phyloP scores from a whole-genome alignment of 2,113 vertebrate genomes.

The Bos javanicus region DNA sequence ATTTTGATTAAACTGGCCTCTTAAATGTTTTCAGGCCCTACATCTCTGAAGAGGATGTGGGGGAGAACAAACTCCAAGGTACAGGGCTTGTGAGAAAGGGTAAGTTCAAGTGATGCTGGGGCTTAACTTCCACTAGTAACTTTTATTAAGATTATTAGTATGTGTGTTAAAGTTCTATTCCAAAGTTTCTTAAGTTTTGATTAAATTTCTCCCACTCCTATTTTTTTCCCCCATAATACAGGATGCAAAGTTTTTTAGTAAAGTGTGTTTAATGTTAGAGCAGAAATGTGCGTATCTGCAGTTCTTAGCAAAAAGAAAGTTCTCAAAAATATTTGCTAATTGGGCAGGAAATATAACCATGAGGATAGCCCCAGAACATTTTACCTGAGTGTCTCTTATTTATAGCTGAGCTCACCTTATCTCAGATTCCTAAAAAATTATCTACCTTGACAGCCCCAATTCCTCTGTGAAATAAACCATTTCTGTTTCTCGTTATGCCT shows the following conservation, averaged over 20 bases:
- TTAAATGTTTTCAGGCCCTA: background rate
- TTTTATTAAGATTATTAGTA: background rate
- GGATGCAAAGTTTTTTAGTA: background rate
- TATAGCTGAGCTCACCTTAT: constrained; percentile 3
- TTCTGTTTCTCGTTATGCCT: background rate
- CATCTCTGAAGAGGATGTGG: background rate
- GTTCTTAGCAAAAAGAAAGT: background rate
- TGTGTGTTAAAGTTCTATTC: background rate
- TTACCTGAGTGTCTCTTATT: background rate
- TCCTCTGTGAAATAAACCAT: background rate
- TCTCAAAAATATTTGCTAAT: background rate
- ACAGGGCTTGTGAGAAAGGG: background rate
- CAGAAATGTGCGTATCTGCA: background rate
- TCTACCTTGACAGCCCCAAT: background rate
- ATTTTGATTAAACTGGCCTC: background rate
- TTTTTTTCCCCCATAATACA: background rate
- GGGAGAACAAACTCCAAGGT: background rate
- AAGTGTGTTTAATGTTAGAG: background rate
- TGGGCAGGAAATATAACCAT: background rate
- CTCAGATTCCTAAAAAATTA: background rate
- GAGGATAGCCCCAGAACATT: background rate
- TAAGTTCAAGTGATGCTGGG: background rate
- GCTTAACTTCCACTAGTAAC: background rate
- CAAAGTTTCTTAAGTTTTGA: background rate
- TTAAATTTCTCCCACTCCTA: background rate